Evolutionary conservation across 2,113 vertebrate species (phyloP), one percentile per base, ranked within the genome.

Genomic region (Corynorhinus townsendii): DNA sequence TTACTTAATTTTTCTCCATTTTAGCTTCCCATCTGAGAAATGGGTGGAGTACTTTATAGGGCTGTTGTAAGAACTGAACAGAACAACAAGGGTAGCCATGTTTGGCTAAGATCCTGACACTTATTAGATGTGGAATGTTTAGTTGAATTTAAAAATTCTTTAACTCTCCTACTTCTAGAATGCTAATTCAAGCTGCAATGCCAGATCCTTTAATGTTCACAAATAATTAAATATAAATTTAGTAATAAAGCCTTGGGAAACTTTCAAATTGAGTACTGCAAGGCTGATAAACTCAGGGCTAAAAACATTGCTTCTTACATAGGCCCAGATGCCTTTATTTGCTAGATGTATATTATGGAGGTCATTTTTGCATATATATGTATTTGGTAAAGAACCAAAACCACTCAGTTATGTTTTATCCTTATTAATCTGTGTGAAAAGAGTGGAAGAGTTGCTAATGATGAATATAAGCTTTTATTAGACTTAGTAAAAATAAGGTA

Each of bases 361-460:
- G 81, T 16, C 26, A 75, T 75, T 96, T 96, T 71, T 96, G 90
- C 93, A 71, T 59, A 64, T 49, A 80, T 43, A 80, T 49, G 16
- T 56, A 90, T 49, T 95, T 96, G 93, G 95, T 86, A 75, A 69
- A 92, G 24, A 91, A 89, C 86, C 93, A 90, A 92, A 94, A 92
- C 64, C 86, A 90, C 92, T 95, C 64, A 95, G 66, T 93, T 94
- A 93, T 93, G 15, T 95, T 95, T 93, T 89, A 95, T 88, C 88
- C 88, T 96, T 95, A 96, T 96, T 97, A 95, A 93, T 95, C 79
- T 95, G 93, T 92, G 79, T 30, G 73, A 76, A 91, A 89, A 95
- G 82, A 95, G 76, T 81, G 43, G 52, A 94, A 90, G 40, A 43
- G 40, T 96, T 93, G 43, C 49, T 86, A 91, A 96, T 86, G 33